Base-by-base conservation (phyloP, 2,888 invertebrate species). In the Empis livida region DNA sequence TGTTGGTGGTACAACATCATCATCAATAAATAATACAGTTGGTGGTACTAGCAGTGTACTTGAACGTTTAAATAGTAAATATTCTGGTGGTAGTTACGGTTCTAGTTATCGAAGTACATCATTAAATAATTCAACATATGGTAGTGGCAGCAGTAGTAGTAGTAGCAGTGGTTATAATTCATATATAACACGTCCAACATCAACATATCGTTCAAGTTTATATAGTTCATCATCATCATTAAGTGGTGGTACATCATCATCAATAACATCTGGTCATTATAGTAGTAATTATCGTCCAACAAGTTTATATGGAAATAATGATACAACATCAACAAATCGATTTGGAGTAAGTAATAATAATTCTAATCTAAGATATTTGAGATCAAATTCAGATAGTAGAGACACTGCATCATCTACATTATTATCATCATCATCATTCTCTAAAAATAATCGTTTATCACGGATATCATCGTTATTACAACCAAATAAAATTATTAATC, bases 271-370 rank as follows among this genome's bases (percentile, higher is more conserved):
- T n/a, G 35, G 35, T 35, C 13, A 35, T 35, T 5, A 35, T 35
- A n/a, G n/a, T 35, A n/a, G n/a, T 35, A 35, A 35, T 35, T 8
- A 35, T n/a, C 35, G 35, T 35, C 23, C 23, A 27, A 6, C 23
- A 6, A 47, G 46, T 17, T 47, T 50, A 38, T 50, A 52, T 45
- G 52, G 59, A 55, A 63, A 55, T 54, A 62, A 67, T 68, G 67
- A 67, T 64, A 57, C 67, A 64, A 57, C 52, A 35, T 35, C 43
- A 55, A 50, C 60, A 57, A 59, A 61, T 63, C 64, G 68, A 67
- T 67, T 63, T 64, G 67, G 68, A 67, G 68, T 68, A 60, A 69
- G 68, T 68, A 61, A 30, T 49, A 48, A 46, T 54, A 49, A 38
- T 38, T 41, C 14, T 20, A 43, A 38, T 32, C 42, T 11, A 20